A percentile compares a stretch with the other conserved stretches of the same genome.
Conservation (phyloP, 1,140 invertebrate species). For the Drosophila ogumai region DNA sequence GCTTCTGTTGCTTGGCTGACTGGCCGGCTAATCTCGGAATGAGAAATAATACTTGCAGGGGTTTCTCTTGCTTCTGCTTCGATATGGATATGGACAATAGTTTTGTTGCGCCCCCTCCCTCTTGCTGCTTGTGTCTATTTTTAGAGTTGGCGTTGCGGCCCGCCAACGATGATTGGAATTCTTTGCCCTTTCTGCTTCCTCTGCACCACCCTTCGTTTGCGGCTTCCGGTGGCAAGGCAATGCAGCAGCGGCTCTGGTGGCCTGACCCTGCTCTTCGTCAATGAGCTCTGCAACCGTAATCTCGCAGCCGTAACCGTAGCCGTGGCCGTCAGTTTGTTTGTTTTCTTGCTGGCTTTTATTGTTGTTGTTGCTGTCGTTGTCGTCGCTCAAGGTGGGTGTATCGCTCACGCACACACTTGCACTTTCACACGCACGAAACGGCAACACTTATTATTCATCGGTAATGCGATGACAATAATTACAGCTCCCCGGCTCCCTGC, state of each 20-base stretch:
- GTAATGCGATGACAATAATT: conserved; percentile 28
- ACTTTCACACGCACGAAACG: conserved; percentile 8
- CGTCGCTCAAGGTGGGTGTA: conserved; percentile 45
- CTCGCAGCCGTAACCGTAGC: conserved; percentile 27
- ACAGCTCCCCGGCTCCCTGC: not conserved
- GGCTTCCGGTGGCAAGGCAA: conserved; percentile 3
- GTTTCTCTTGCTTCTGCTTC: conserved; percentile 11
- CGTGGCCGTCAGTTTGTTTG: conserved; percentile 43
- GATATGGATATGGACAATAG: conserved; percentile 28
- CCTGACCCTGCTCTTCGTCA: conserved; percentile 38
- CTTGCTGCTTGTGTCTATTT: conserved; percentile 56
- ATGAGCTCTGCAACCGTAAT: conserved; percentile 9
- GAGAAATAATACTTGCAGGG: conserved; percentile 39
- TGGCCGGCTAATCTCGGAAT: conserved; percentile 25
- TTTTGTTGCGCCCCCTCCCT: not conserved
- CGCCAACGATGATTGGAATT: conserved; percentile 21
- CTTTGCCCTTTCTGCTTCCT: not conserved
- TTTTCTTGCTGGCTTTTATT: conserved; percentile 24
- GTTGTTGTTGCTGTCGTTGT: conserved; percentile 3
- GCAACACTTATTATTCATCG: conserved; percentile 40
- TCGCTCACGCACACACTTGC: conserved; percentile 22
- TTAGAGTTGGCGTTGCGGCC: conserved; percentile 55
- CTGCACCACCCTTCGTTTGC: not conserved
- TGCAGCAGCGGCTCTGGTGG: not conserved
- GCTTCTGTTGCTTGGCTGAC: not conserved